A percentile compares a stretch with the other conserved stretches of the same genome.
These are phyloP conservation scores for Triops cancriformis DNA, from an alignment of 1,140 invertebrate genomes.

Conservation along the genomic window DNA sequence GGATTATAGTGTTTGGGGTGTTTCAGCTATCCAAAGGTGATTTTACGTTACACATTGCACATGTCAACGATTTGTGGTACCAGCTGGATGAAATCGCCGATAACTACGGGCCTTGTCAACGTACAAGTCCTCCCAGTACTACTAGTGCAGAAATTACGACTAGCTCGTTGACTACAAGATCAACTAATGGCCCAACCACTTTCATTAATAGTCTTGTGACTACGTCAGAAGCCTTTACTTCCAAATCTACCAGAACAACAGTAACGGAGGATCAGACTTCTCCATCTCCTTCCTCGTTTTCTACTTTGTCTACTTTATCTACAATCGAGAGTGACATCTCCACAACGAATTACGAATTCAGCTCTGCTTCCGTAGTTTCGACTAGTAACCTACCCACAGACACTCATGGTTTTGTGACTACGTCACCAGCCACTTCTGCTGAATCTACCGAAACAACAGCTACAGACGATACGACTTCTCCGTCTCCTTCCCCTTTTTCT, in stretches of 20 bases:
- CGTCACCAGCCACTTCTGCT: too few species aligned
- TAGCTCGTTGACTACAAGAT: not conserved
- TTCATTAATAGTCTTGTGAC: not conserved
- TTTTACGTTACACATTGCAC: constrained; percentile 19
- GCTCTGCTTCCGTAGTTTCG: too few species aligned
- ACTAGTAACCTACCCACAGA: too few species aligned
- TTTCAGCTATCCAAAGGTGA: not conserved
- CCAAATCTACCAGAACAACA: not conserved
- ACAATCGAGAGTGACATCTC: not conserved
- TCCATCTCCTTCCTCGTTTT: too few species aligned
- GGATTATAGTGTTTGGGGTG: not conserved
- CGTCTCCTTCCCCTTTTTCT: too few species aligned
- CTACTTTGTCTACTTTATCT: not conserved
- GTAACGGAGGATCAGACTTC: not conserved
- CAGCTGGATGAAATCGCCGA: constrained; percentile 21
- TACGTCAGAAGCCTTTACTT: not conserved
- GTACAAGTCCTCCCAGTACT: not conserved
- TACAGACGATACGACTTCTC: too few species aligned
- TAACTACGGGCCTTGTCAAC: constrained; percentile 6
- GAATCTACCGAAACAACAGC: too few species aligned
- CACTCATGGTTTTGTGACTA: too few species aligned
- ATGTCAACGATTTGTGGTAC: constrained; percentile 23
- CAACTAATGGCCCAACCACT: not conserved
- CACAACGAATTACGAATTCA: not conserved
- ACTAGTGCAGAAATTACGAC: not conserved